Evolutionary conservation across 2,113 vertebrate genomes (phyloP).

Genomic region (Morone saxatilis): DNA sequence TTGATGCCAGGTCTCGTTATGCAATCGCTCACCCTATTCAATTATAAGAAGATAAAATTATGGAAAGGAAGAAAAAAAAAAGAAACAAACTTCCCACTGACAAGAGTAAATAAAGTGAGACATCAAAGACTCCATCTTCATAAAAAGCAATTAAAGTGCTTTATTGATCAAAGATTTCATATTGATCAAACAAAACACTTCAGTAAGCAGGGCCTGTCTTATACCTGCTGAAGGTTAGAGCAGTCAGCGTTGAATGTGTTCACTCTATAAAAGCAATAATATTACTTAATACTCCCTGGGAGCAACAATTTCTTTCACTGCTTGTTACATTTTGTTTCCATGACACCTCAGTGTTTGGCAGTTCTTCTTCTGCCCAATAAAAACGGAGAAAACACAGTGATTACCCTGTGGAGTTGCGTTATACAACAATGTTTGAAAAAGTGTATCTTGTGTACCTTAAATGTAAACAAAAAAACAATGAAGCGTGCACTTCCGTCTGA

Average conservation of each 20-base stretch:
- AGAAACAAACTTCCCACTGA: background rate
- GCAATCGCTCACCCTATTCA: no score
- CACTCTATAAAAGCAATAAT: background rate
- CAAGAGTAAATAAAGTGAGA: constrained; percentile 7
- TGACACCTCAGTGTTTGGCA: constrained; percentile 11
- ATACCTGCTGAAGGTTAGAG: constrained; percentile 24
- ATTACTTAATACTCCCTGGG: constrained; percentile 6
- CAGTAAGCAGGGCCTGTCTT: background rate
- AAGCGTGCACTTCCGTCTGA: background rate
- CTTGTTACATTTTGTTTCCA: constrained; percentile 1
- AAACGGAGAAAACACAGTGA: background rate
- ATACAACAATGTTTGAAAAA: constrained; percentile 6
- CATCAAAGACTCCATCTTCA: constrained; percentile 8
- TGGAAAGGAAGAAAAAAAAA: background rate
- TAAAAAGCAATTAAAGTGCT: constrained; percentile 39
- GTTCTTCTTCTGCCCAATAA: background rate
- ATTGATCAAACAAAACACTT: constrained; percentile 27
- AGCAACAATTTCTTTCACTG: background rate
- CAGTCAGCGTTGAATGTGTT: background rate
- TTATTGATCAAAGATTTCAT: constrained; percentile 36
- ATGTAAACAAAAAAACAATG: background rate
- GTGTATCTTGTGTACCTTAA: background rate
- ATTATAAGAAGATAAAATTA: background rate
- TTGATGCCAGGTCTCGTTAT: no score
- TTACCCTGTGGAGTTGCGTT: background rate